A percentile compares a stretch with the other conserved stretches of the same genome.
These are phyloP conservation scores for Lithophane ornitopus DNA, from an alignment of 2,888 invertebrate genomes.

Conservation along the genomic window DNA sequence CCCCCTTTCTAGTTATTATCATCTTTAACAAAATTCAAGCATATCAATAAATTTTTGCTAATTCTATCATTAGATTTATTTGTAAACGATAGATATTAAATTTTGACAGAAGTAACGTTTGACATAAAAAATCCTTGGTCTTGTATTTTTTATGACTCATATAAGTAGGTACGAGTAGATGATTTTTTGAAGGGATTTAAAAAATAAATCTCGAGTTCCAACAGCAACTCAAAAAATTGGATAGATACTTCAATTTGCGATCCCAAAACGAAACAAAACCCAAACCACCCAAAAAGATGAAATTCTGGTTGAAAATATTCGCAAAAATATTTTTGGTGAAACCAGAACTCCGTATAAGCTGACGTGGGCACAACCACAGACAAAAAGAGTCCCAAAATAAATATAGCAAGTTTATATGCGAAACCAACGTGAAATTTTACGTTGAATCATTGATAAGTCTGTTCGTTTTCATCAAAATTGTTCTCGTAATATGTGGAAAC, in stretches of 20 bases:
- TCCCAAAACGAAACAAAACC: constrained; percentile 19
- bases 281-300: neutral
- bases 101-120: neutral
- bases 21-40: neutral
- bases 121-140: no score
- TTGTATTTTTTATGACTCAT: no score
- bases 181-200: neutral
- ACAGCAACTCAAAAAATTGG: neutral
- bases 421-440: constrained; percentile 20
- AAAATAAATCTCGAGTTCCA: neutral
- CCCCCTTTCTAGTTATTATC: neutral
- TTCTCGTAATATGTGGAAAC: constrained; percentile 10
- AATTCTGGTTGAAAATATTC: constrained; percentile 3
- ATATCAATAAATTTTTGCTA: neutral
- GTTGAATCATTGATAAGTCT: constrained; percentile 38
- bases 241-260: neutral
- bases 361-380: neutral
- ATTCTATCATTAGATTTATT: neutral
- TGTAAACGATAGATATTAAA: neutral
- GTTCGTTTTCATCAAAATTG: constrained; percentile 29
- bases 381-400: constrained; percentile 16
- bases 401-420: neutral
- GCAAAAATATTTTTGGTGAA: constrained; percentile 21
- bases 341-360: constrained; percentile 32
- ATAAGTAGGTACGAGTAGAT: no score